phyloP scores from a whole-genome alignment of 2,113 vertebrate genomes.

The Mionectes macconnelli region DNA sequence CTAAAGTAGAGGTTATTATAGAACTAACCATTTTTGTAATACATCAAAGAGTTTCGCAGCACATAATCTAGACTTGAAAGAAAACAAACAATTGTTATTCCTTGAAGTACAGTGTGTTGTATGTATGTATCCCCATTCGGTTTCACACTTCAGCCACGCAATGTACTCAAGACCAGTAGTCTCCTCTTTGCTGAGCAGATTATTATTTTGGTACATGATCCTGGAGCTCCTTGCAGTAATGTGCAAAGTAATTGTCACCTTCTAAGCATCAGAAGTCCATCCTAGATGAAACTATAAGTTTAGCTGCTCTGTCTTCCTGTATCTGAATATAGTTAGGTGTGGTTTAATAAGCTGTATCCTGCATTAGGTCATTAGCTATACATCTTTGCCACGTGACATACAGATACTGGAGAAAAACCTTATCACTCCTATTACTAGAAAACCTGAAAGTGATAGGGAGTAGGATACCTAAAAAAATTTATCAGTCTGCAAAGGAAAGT shows the following conservation, averaged over 20 bases:
- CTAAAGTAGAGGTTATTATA: background rate
- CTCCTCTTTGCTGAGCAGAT: background rate
- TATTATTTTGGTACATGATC: background rate
- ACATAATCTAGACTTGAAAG: background rate
- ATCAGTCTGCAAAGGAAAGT: background rate
- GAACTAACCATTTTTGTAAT: background rate
- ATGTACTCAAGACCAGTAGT: background rate
- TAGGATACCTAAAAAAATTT: background rate
- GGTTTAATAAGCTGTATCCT: background rate
- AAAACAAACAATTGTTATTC: background rate
- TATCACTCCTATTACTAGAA: background rate
- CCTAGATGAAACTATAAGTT: background rate
- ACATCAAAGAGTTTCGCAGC: background rate
- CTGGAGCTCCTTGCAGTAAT: background rate
- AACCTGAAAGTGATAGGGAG: background rate
- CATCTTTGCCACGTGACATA: background rate
- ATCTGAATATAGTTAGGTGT: background rate
- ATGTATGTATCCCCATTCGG: background rate
- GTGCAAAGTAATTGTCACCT: background rate
- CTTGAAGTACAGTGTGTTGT: background rate
- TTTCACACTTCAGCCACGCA: background rate
- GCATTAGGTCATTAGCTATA: background rate
- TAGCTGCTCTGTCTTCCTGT: background rate
- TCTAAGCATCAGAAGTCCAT: background rate
- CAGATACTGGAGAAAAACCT: background rate